Base-by-base conservation (phyloP, 2,797 vertebrate species). In the Smutsia temminckii region DNA sequence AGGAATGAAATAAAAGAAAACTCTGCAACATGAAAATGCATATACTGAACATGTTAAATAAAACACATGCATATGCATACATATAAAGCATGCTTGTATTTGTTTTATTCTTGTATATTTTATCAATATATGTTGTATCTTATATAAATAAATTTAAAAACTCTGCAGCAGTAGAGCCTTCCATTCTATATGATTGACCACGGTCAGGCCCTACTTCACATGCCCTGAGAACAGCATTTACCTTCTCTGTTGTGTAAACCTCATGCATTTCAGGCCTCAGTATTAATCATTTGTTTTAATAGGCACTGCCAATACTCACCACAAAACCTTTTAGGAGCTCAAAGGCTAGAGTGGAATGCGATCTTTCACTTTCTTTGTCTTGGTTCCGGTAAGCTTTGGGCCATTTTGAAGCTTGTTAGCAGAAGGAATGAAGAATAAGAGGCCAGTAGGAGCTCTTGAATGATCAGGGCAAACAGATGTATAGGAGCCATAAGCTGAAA, bases 401-500 rank as follows among this genome's bases (percentile, higher is more conserved):
- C 69, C 63, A 75, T 21, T 85, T 83, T 75, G 92, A 85, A 80
- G 63, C 92, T 87, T 91, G 59, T 92, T 96, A 95, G 69, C 69
- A 80, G 78, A 93, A 93, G 18, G 53, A 93, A 53, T 84, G 23
- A 64, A 69, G 85, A 86, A 40, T 49, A 57, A 88, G 53, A 86
- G 93, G 59, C 78, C 85, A 74, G 57, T 79, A 80, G 75, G 89
- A 69, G 71, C 66, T n/a, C 83, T 46, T 71, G 91, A 85, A 53
- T 91, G 64, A 80, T 74, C 88, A 34, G 59, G 27, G n/a, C 72
- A 92, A 92, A 74, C 37, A 89, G 77, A 75, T 79, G 37, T 83
- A 68, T 63, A 49, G 71, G 83, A 95, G 71, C 83, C 79, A 57
- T 66, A 79, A 91, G 69, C 59, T 97, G 95, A 96, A 90, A 77